These are phyloP conservation scores for Paradisaea rubra DNA, from an alignment of 2,113 vertebrate genomes.

Conservation along the genomic window DNA sequence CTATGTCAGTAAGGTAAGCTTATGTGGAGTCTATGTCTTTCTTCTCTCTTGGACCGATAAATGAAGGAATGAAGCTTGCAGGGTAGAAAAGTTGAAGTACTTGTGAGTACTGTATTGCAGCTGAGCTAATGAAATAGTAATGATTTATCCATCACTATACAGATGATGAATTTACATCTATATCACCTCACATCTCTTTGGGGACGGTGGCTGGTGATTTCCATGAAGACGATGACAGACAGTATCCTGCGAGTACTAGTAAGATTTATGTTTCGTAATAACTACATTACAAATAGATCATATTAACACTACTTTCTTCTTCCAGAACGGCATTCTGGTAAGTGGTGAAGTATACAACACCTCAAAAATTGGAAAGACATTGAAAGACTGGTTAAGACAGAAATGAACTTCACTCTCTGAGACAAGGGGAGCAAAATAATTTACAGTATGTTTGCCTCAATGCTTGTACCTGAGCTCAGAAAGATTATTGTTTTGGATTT, in stretches of 20 bases:
- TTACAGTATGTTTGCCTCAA: background rate
- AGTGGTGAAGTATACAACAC: background rate
- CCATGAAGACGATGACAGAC: background rate
- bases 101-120: background rate
- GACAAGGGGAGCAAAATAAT: background rate
- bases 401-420: background rate
- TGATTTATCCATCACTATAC: background rate
- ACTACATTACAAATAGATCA: background rate
- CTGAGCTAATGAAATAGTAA: background rate
- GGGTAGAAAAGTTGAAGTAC: background rate
- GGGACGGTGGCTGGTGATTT: background rate
- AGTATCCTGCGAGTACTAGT: conserved; percentile 20
- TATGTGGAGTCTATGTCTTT: background rate
- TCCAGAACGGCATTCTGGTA: background rate
- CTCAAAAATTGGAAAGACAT: background rate
- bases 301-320: background rate
- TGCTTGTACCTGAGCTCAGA: background rate
- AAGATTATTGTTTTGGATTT: background rate
- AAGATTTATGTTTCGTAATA: conserved; percentile 17
- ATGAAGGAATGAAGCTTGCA: background rate
- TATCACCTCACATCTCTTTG: background rate
- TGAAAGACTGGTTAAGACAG: background rate
- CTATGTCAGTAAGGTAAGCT: background rate
- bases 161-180: background rate
- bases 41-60: background rate